Conservation (phyloP, 2,797 vertebrate species). For the Cryptoprocta ferox region DNA sequence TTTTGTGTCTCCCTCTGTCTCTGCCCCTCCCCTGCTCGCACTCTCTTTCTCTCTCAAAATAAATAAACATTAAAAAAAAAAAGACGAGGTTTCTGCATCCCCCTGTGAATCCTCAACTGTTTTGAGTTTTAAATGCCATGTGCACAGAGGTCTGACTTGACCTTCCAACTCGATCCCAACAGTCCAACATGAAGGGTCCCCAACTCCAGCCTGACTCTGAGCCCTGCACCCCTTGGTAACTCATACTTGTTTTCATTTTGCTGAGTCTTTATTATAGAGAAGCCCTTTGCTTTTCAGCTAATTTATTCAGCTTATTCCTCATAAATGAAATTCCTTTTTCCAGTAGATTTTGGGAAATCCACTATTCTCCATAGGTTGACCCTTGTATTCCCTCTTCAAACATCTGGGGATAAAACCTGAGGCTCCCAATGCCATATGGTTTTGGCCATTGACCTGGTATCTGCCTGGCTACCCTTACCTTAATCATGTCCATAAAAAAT, state of each 20-base stretch:
- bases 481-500: constrained; percentile 51
- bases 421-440: constrained; percentile 37
- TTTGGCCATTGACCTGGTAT: constrained; percentile 64
- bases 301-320: constrained; percentile 50
- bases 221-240: background rate
- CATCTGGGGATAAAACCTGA: constrained; percentile 60
- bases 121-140: background rate
- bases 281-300: constrained; percentile 7
- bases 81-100: background rate
- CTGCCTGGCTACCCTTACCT: background rate
- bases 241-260: background rate
- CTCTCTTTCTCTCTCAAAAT: too few species aligned
- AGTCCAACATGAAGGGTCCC: background rate
- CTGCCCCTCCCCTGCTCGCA: too few species aligned
- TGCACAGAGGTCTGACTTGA: background rate
- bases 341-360: constrained; percentile 51
- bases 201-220: background rate
- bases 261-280: background rate
- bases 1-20: too few species aligned
- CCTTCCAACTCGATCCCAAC: background rate
- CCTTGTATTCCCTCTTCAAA: constrained; percentile 41
- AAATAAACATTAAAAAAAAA: too few species aligned
- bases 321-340: constrained; percentile 68
- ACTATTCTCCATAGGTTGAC: constrained; percentile 6
- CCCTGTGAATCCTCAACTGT: background rate